A percentile compares a stretch with the other conserved stretches of the same genome.
These are phyloP conservation scores for Andrena camellia DNA, from an alignment of 2,888 invertebrate genomes.

Conservation along the genomic window DNA sequence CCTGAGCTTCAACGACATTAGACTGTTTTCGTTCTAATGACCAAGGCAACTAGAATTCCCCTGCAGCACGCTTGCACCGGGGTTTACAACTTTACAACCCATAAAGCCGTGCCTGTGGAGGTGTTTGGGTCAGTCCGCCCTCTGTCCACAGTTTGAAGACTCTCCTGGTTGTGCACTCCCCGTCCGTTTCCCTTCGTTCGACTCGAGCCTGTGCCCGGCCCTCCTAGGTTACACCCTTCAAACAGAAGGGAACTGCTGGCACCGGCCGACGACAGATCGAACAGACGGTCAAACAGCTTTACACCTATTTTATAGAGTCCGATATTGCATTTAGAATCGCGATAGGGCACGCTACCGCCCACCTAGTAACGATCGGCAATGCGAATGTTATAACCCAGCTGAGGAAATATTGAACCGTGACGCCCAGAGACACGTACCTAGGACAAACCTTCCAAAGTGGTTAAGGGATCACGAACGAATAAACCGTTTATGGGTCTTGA, in stretches of 20 bases:
- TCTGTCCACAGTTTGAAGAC: slow-evolving; percentile 55
- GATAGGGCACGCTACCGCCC: slow-evolving; percentile 76
- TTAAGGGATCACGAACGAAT: slow-evolving; percentile 61
- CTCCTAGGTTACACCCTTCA: slow-evolving; percentile 61
- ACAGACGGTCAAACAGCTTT: slow-evolving; percentile 78
- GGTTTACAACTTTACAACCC: slow-evolving; percentile 80
- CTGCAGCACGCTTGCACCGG: slow-evolving; percentile 57
- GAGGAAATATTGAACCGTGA: slow-evolving; percentile 64
- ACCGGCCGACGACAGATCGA: slow-evolving; percentile 59
- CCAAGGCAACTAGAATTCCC: slow-evolving; percentile 68
- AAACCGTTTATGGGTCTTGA: slow-evolving; percentile 64
- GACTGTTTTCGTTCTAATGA: slow-evolving; percentile 71
- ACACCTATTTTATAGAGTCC: slow-evolving; percentile 80
- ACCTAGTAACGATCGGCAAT: slow-evolving; percentile 53
- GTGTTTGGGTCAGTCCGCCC: slow-evolving; percentile 72
- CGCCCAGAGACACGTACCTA: slow-evolving; percentile 33
- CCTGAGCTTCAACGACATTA: slow-evolving; percentile 66
- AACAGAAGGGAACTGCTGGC: slow-evolving; percentile 54
- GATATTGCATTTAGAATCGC: slow-evolving; percentile 80
- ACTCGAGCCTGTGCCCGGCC: slow-evolving; percentile 37
- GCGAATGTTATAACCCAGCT: slow-evolving; percentile 53
- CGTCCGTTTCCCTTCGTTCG: slow-evolving; percentile 36
- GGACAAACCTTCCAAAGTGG: slow-evolving; percentile 57
- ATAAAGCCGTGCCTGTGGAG: slow-evolving; percentile 72
- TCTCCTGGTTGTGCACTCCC: slow-evolving; percentile 45